These are phyloP conservation scores for Callyntrura sp. DNA, from an alignment of 2,888 invertebrate species.

Conservation along the genomic window DNA sequence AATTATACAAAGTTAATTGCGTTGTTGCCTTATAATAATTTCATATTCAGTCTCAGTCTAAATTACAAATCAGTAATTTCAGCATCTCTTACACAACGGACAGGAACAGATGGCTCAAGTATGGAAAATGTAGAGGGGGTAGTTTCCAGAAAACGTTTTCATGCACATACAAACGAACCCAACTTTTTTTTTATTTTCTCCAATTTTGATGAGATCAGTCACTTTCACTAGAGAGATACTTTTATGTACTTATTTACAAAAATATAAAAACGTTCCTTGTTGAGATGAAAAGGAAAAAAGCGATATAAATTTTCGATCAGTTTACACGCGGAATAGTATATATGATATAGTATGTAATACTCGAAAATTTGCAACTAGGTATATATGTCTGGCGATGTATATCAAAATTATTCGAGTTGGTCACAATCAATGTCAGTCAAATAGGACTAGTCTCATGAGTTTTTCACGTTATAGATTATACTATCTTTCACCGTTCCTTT, in stretches of 20 bases:
- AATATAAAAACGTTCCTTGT: not conserved
- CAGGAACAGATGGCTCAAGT: not conserved
- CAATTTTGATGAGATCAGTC: slow-evolving; percentile 54
- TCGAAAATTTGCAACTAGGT: not conserved
- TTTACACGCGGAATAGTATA: not conserved
- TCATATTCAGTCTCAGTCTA: slow-evolving; percentile 53
- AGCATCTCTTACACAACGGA: not conserved
- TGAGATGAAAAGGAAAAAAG: slow-evolving; percentile 16
- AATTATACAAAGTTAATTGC: not conserved
- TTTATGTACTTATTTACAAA: slow-evolving; percentile 13
- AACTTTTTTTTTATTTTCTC: not conserved
- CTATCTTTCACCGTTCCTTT: slow-evolving; percentile 19
- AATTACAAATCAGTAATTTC: slow-evolving; percentile 57
- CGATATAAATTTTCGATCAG: not conserved
- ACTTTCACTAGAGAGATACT: slow-evolving; percentile 47
- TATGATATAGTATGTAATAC: not conserved
- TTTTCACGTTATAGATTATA: slow-evolving; percentile 19
- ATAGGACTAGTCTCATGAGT: slow-evolving; percentile 46
- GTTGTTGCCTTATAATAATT: slow-evolving; percentile 12
- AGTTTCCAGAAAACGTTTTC: not conserved
- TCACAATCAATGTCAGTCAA: slow-evolving; percentile 47
- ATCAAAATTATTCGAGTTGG: slow-evolving; percentile 36
- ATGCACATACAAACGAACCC: not conserved
- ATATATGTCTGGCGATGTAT: not conserved
- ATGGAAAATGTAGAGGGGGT: not conserved